Conservation (phyloP, 2,797 vertebrate species). For the Antennarius maculatus region DNA sequence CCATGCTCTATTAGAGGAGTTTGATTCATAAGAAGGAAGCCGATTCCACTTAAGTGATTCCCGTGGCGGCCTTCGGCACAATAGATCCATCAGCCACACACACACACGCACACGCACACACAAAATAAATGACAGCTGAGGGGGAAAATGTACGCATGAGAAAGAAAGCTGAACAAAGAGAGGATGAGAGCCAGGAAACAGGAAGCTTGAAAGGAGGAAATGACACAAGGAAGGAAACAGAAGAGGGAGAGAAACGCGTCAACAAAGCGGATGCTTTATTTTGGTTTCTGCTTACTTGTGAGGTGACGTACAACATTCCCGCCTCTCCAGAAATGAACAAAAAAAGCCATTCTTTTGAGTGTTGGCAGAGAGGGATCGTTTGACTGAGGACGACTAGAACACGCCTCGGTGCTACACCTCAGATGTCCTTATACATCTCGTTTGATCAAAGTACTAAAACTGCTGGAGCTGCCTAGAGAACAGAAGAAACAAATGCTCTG, state of each 20-base stretch:
- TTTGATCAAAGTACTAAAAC: constrained; percentile 2
- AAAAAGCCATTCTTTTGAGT: constrained; percentile 37
- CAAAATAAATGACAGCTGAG: constrained; percentile 32
- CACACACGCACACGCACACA: constrained; percentile 4
- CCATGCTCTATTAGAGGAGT: constrained; percentile 48
- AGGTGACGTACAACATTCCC: constrained; percentile 48
- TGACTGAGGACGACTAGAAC: not conserved
- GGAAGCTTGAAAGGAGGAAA: constrained; percentile 74
- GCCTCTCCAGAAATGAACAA: constrained; percentile 38
- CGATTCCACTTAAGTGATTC: constrained; percentile 43
- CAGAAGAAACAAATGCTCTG: constrained; percentile 14
- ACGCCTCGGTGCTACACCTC: constrained; percentile 22
- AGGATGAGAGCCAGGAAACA: constrained; percentile 74
- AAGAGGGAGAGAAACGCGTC: constrained; percentile 46
- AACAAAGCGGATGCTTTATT: constrained; percentile 64
- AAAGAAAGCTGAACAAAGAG: constrained; percentile 66
- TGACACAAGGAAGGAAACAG: constrained; percentile 64
- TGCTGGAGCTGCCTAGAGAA: not conserved
- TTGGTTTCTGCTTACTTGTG: constrained; percentile 29
- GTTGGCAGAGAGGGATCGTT: constrained; percentile 8
- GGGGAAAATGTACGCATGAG: constrained; percentile 30
- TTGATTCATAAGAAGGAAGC: constrained; percentile 64
- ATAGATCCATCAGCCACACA: constrained; percentile 44
- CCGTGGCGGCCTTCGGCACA: constrained; percentile 34
- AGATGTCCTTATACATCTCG: not conserved